Conservation (phyloP, 2,888 invertebrate genomes). For the Beris morrisii region DNA sequence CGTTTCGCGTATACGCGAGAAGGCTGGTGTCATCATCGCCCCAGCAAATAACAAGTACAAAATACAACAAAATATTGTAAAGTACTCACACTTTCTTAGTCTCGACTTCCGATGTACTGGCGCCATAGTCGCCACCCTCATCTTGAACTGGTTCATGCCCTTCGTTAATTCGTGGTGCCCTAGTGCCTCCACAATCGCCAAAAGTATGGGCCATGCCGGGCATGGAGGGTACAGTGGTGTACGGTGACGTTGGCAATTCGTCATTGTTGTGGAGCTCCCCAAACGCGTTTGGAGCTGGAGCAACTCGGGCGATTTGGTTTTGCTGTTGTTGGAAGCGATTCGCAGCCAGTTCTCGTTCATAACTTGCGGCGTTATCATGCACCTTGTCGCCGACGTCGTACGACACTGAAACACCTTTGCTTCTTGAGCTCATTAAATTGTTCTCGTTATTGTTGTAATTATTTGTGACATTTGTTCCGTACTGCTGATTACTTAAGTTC, state of each 20-base stretch:
- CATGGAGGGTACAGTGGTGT: background rate
- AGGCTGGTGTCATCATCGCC: no score
- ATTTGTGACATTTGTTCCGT: no score
- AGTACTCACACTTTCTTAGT: slow-evolving; percentile 27
- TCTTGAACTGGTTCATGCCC: background rate
- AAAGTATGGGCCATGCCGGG: background rate
- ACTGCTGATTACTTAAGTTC: background rate
- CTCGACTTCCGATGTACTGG: slow-evolving; percentile 21
- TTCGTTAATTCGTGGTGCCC: background rate
- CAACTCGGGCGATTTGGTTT: background rate
- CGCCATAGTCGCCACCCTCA: slow-evolving; percentile 19
- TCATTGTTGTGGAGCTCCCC: slow-evolving; percentile 24
- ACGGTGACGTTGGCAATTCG: slow-evolving; percentile 18
- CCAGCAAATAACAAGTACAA: no score
- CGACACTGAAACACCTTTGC: no score
- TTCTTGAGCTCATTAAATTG: no score
- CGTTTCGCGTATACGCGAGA: slow-evolving; percentile 5
- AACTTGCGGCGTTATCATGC: slow-evolving; percentile 28
- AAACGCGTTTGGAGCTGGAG: slow-evolving; percentile 31
- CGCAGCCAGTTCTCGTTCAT: slow-evolving; percentile 28
- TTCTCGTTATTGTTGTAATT: no score
- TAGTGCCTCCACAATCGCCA: background rate
- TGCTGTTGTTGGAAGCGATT: slow-evolving; percentile 8
- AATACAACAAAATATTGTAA: no score
- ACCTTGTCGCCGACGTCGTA: background rate